These are phyloP conservation scores for Epicampocera succincta DNA, from an alignment of 2,888 invertebrate species.

Conservation along the genomic window DNA sequence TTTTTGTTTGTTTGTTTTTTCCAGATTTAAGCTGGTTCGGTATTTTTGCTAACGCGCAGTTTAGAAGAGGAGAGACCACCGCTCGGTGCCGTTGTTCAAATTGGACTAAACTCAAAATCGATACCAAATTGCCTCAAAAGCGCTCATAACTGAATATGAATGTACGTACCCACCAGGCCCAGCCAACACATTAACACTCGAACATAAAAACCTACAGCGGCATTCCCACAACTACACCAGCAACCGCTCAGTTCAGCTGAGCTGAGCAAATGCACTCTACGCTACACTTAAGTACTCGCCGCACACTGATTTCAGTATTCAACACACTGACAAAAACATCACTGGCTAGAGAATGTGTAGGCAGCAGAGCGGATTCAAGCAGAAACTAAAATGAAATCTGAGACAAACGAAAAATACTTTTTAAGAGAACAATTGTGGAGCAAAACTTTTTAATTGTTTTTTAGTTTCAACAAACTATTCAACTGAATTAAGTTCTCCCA, in stretches of 20 bases:
- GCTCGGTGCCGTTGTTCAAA: conserved; percentile 80
- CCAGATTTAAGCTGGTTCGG: conserved; percentile 22
- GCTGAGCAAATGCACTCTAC: conserved; percentile 44
- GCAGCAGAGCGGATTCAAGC: conserved; percentile 42
- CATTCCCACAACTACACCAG: conserved; percentile 30
- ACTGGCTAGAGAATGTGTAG: conserved; percentile 46
- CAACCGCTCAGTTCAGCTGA: background rate
- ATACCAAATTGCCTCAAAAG: conserved; percentile 72
- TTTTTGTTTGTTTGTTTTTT: conserved; percentile 37
- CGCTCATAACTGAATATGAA: conserved; percentile 65
- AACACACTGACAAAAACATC: conserved; percentile 3
- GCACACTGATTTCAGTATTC: conserved; percentile 18
- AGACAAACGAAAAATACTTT: background rate
- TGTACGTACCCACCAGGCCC: conserved; percentile 58
- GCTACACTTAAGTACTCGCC: conserved; percentile 1
- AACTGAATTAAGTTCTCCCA: no score
- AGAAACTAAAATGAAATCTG: conserved; percentile 4
- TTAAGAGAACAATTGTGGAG: no score
- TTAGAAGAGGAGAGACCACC: conserved; percentile 74
- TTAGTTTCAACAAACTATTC: no score
- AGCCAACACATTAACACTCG: conserved; percentile 41
- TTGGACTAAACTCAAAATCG: conserved; percentile 77
- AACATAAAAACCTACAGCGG: conserved; percentile 43
- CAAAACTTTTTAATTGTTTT: no score
- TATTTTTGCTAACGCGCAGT: conserved; percentile 31